Conservation (phyloP, 2,797 vertebrate species). For the Syngnathus rostellatus region DNA sequence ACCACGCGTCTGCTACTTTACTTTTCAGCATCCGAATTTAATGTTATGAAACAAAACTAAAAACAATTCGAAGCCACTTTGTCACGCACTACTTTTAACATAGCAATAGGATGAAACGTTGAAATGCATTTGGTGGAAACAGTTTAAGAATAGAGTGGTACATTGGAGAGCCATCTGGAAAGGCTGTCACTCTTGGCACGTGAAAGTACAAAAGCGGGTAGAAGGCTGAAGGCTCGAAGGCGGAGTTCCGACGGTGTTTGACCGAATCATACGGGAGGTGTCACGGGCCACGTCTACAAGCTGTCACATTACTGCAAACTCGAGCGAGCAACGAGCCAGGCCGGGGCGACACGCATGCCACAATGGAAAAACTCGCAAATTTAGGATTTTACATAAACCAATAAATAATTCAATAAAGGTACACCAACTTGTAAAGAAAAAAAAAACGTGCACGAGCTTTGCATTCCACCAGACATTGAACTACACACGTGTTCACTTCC, state of each 20-base stretch:
- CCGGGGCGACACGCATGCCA: background rate
- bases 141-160: background rate
- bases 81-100: background rate
- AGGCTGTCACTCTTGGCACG: background rate
- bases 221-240: background rate
- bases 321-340: background rate
- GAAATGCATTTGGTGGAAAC: background rate
- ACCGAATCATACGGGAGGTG: background rate
- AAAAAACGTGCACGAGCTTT: too few relatives aligned
- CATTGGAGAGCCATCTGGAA: background rate
- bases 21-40: constrained; percentile 2
- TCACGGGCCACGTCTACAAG: background rate
- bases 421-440: too few relatives aligned
- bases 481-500: background rate
- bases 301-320: background rate
- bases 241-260: background rate
- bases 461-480: background rate
- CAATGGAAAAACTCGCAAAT: background rate
- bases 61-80: background rate
- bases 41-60: background rate
- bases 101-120: background rate
- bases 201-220: background rate
- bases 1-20: constrained; percentile 31
- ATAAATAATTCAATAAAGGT: too few relatives aligned
- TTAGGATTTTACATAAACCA: background rate